Evolutionary conservation across 2,113 vertebrate genomes (phyloP).

Genomic region (Elachura formosa): DNA sequence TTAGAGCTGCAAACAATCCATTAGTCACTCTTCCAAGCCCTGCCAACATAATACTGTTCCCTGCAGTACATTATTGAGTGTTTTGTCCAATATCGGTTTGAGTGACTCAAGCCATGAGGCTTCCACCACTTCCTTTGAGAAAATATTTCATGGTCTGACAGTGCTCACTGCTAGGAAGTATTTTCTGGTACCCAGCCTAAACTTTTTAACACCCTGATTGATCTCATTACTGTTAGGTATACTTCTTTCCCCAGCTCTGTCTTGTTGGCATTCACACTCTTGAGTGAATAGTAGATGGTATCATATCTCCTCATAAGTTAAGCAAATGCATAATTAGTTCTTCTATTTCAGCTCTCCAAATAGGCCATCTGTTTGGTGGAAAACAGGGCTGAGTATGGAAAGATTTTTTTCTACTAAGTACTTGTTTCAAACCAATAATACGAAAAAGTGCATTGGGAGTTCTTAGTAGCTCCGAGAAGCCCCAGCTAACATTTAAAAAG

Average conservation of each 20-base stretch:
- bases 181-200: conserved; percentile 37
- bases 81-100: conserved; percentile 43
- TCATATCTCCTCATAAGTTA: conserved; percentile 23
- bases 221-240: conserved; percentile 31
- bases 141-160: conserved; percentile 31
- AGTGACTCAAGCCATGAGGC: conserved; percentile 42
- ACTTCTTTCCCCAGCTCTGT: background rate
- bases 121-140: conserved; percentile 46
- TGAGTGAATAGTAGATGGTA: conserved; percentile 15
- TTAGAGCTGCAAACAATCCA: conserved; percentile 29
- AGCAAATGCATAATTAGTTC: conserved; percentile 41
- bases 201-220: conserved; percentile 35
- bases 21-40: conserved; percentile 39
- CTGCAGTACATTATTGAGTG: conserved; percentile 39
- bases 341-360: conserved; percentile 30
- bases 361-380: conserved; percentile 45
- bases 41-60: conserved; percentile 20
- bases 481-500: background rate
- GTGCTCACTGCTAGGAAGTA: conserved; percentile 2
- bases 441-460: background rate
- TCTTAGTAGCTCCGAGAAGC: background rate
- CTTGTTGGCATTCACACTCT: conserved; percentile 5
- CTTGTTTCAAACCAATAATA: background rate
- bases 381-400: background rate
- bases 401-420: background rate